Evolutionary conservation across 2,888 invertebrate species (phyloP), one percentile per base, ranked within the genome.

Genomic region (Scelioninae gen. 2): DNA sequence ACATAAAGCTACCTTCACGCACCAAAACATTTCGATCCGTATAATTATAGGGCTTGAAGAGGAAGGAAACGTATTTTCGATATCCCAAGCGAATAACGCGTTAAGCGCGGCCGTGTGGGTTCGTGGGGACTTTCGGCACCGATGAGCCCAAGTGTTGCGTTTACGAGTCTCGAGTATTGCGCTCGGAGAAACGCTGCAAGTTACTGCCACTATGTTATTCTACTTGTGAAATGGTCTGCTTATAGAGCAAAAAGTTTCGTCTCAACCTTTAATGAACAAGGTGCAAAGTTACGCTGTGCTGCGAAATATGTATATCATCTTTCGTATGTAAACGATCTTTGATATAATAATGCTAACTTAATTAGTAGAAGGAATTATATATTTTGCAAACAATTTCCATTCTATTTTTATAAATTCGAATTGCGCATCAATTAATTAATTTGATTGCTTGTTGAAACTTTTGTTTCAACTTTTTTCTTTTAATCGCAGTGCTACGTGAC

Each of bases 21-120:
- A 65, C 65, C 48, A 25, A 70, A 65, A 70, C 70, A 67, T 61
- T 64, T 58, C 74, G 65, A 64, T 55, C 46, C 57, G 69, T 45
- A 61, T 65, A 65, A 74, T 74, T 69, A 73, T 53, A 39, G 53
- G 63, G 45, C 31, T 43, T 28, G 53, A 46, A 33, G 68, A 63
- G 67, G 64, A 65, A 65, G 65, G 65, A 58, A 72, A 48, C 60
- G 60, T 46, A 48, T 6, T 65, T 60, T 25, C 65, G 53, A 58
- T 64, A 58, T 50, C 58, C 45, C 48, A 22, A 18, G 31, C 57
- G 55, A 52, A 45, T 45, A 25, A 31, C 43, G 13, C 55, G 45
- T 52, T 53, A 43, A 64, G 39, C 39, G 46, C n/a, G 25, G 18
- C 5, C 33, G 45, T 57, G 57, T 57, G 57, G 58, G 37, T 18